Conservation (phyloP, 2,113 vertebrate species). For the Vulpes vulpes region DNA sequence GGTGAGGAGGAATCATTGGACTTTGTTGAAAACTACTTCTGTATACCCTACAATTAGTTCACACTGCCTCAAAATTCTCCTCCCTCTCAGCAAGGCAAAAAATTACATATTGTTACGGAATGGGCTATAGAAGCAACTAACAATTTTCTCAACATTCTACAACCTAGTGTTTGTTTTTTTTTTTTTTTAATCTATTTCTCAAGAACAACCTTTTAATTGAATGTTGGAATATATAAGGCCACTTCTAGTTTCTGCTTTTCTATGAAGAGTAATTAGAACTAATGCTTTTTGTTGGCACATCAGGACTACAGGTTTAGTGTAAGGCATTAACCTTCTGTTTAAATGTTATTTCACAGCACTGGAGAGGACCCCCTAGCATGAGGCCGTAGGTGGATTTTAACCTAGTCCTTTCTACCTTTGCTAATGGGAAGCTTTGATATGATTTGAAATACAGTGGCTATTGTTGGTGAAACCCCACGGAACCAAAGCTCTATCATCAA, state of each 20-base stretch:
- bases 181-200: slow-evolving; percentile 24
- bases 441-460: slow-evolving; percentile 58
- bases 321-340: slow-evolving; percentile 55
- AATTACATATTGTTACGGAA: slow-evolving; percentile 65
- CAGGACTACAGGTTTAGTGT: neutral
- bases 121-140: slow-evolving; percentile 54
- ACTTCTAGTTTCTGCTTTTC: slow-evolving; percentile 26
- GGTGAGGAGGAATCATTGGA: neutral
- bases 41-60: slow-evolving; percentile 45
- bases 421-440: slow-evolving; percentile 35
- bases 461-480: slow-evolving; percentile 42
- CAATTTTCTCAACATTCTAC: slow-evolving; percentile 74
- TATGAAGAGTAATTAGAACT: neutral
- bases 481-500: slow-evolving; percentile 67
- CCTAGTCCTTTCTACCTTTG: slow-evolving; percentile 34
- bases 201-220: slow-evolving; percentile 64
- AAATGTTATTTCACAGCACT: slow-evolving; percentile 60
- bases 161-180: neutral
- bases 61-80: slow-evolving; percentile 61
- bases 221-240: slow-evolving; percentile 65
- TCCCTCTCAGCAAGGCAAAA: slow-evolving; percentile 54
- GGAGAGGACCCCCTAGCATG: neutral
- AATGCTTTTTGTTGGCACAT: neutral
- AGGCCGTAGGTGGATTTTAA: slow-evolving; percentile 54
- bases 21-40: slow-evolving; percentile 26